Conservation (phyloP, 2,113 vertebrate species). For the Columba janthina region DNA sequence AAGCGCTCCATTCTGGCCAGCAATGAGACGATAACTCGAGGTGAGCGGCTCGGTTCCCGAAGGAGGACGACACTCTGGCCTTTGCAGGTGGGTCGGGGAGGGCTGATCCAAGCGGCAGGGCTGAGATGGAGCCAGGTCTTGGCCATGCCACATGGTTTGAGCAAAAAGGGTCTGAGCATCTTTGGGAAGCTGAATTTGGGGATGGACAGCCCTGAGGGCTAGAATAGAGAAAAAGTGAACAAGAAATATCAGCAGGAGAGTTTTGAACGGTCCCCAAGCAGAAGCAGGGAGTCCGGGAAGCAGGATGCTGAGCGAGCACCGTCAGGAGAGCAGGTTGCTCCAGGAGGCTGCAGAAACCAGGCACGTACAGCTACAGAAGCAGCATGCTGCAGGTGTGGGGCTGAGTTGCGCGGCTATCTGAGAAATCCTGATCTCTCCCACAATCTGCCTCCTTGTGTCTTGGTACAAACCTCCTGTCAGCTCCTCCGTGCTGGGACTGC, state of each 20-base stretch:
- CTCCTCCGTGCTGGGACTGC: background rate
- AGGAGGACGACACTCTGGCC: background rate
- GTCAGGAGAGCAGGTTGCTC: background rate
- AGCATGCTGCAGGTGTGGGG: background rate
- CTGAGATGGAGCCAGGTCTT: background rate
- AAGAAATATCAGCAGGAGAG: background rate
- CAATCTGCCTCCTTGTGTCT: background rate
- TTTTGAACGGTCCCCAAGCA: background rate
- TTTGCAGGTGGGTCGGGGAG: constrained; percentile 16
- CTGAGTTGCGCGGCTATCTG: background rate
- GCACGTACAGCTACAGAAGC: background rate
- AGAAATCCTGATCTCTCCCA: background rate
- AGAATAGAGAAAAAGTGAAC: background rate
- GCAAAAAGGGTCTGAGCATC: background rate
- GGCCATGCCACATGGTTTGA: background rate
- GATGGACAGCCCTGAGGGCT: background rate
- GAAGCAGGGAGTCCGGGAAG: background rate
- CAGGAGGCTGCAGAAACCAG: background rate
- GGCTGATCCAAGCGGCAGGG: background rate
- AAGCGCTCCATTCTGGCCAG: background rate
- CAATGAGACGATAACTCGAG: constrained; percentile 44
- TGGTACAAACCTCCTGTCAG: background rate
- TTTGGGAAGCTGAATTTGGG: background rate
- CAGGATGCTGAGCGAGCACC: background rate
- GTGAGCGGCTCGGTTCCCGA: background rate